Conservation (phyloP, 1,140 invertebrate genomes). For the Ips typographus region DNA sequence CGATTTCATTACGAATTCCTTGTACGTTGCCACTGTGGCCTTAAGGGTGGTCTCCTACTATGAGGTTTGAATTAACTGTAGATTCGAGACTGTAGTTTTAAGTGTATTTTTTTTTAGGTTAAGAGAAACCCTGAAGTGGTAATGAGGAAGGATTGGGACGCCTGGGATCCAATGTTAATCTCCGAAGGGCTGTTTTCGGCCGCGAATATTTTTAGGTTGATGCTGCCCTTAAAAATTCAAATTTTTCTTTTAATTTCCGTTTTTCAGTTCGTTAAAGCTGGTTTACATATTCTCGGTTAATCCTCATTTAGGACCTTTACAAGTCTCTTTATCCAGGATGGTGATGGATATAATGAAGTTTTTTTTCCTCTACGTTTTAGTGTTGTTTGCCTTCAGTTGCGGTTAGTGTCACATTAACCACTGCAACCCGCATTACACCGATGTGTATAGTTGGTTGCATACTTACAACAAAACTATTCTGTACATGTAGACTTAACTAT, state of each 20-base stretch:
- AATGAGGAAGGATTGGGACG: conserved; percentile 78
- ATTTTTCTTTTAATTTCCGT: too few relatives aligned
- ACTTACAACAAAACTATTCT: background rate
- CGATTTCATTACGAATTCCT: conserved; percentile 96
- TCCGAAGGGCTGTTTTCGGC: conserved; percentile 96
- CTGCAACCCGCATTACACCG: background rate
- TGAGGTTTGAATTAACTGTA: conserved; percentile 61
- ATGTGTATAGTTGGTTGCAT: too few relatives aligned
- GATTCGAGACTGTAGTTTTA: background rate
- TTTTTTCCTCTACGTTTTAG: conserved; percentile 91
- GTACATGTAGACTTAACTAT: background rate
- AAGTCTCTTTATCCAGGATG: conserved; percentile 96
- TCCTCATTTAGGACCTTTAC: conserved; percentile 94
- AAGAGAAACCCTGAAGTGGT: conserved; percentile 48
- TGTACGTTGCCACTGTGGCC: conserved; percentile 96
- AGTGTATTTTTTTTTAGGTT: background rate
- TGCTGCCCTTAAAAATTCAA: background rate
- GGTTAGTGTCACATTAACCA: conserved; percentile 64
- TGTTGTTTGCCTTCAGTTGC: conserved; percentile 97
- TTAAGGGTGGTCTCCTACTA: conserved; percentile 91
- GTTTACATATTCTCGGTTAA: conserved; percentile 99
- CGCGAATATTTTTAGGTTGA: conserved; percentile 89
- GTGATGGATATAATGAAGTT: conserved; percentile 98
- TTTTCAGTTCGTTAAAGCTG: conserved; percentile 86
- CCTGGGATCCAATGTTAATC: conserved; percentile 96